Evolutionary conservation across 2,888 invertebrate genomes (phyloP).

Genomic region (Temnothorax unifasciatus): DNA sequence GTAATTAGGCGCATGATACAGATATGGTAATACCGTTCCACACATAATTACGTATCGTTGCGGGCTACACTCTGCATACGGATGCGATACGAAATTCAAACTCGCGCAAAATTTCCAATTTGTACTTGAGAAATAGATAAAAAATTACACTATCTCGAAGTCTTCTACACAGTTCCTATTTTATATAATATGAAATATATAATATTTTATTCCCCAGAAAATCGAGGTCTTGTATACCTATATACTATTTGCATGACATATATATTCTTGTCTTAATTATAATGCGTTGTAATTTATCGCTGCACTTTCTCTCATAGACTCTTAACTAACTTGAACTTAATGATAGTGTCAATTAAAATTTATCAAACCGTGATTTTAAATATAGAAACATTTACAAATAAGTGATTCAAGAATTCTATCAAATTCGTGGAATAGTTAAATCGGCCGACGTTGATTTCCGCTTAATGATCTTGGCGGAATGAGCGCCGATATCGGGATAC

Average conservation of each 20-base stretch:
- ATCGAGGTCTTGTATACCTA: not conserved
- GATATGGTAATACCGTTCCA: slow-evolving; percentile 42
- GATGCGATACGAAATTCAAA: slow-evolving; percentile 21
- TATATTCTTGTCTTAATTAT: not conserved
- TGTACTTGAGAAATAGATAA: not conserved
- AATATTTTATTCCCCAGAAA: not conserved
- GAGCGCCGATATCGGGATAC: slow-evolving; percentile 10
- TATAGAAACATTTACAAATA: not conserved
- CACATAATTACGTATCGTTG: slow-evolving; percentile 47
- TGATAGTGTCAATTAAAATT: not conserved
- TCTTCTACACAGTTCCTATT: not conserved
- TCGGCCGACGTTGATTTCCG: slow-evolving; percentile 3
- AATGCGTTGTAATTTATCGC: not conserved
- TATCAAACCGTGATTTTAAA: not conserved
- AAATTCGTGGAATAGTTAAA: slow-evolving; percentile 13
- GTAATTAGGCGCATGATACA: slow-evolving; percentile 52
- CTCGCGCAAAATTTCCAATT: not conserved
- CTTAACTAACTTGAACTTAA: not conserved
- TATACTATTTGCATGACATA: not conserved
- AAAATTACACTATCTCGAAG: not conserved
- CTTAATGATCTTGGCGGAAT: slow-evolving; percentile 15
- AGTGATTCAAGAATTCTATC: not conserved
- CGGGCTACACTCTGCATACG: slow-evolving; percentile 16
- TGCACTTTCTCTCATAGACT: not conserved
- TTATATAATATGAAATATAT: not conserved